Percentiles rank a stretch among this genome's conserved stretches.
These are phyloP conservation scores for Momotus momota DNA, from an alignment of 2,797 vertebrate species.

Conservation along the genomic window DNA sequence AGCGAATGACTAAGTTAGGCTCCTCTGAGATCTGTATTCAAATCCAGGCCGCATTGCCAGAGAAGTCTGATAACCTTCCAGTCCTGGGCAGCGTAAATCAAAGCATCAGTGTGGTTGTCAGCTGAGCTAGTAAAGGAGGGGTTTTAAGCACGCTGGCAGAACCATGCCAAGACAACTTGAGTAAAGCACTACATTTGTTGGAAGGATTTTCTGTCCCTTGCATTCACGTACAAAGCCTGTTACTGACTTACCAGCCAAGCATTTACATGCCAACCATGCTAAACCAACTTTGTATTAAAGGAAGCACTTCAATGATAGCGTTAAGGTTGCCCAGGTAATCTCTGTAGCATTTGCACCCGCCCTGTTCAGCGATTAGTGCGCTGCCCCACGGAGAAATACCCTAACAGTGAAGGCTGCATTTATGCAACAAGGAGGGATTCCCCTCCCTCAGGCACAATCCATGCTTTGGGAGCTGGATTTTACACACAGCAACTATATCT, in stretches of 20 bases:
- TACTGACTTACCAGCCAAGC: not conserved
- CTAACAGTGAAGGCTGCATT: not conserved
- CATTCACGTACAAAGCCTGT: not conserved
- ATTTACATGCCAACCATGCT: not conserved
- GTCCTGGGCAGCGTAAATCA: not conserved
- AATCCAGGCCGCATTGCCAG: not conserved
- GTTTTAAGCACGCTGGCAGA: not conserved
- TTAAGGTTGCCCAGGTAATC: not conserved
- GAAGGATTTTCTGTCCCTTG: conserved; percentile 11
- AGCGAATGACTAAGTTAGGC: not conserved
- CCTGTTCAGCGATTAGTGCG: not conserved
- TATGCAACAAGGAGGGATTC: not conserved
- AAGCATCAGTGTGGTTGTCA: not conserved
- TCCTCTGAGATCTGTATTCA: not conserved
- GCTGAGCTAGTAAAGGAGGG: not conserved
- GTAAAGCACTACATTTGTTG: not conserved
- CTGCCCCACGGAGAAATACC: not conserved
- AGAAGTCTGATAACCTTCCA: not conserved
- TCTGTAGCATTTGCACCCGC: not conserved
- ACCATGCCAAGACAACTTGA: not conserved
- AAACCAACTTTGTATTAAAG: not conserved
- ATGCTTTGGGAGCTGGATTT: not conserved
- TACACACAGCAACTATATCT: not conserved
- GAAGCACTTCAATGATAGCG: not conserved
- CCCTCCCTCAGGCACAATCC: not conserved